Evolutionary conservation across 1,140 invertebrate genomes (phyloP).

Genomic region (Megalopta genalis): DNA sequence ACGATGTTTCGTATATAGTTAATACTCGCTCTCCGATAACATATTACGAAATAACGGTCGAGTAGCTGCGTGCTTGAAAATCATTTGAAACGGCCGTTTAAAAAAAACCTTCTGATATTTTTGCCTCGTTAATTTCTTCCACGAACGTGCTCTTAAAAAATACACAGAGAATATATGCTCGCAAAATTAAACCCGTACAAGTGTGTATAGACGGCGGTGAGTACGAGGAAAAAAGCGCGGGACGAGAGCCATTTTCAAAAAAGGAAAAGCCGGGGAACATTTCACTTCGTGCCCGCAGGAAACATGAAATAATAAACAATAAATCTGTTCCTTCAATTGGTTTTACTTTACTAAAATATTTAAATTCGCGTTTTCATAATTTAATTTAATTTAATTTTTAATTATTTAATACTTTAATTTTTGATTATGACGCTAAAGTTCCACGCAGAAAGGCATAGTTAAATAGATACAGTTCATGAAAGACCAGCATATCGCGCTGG

Average conservation of each 20-base stretch:
- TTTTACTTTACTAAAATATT: too few species aligned
- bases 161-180: constrained; percentile 40
- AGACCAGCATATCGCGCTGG: too few species aligned
- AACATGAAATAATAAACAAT: neutral
- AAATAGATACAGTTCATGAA: too few species aligned
- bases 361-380: too few species aligned
- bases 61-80: constrained; percentile 21
- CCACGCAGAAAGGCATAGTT: too few species aligned
- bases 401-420: too few species aligned
- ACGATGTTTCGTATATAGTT: neutral
- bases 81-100: constrained; percentile 18
- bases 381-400: too few species aligned
- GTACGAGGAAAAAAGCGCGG: constrained; percentile 2
- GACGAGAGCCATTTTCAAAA: constrained; percentile 6
- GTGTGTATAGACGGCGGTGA: neutral
- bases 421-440: too few species aligned
- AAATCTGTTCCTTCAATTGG: too few species aligned
- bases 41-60: constrained; percentile 26
- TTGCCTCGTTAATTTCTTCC: constrained; percentile 36
- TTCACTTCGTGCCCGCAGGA: neutral
- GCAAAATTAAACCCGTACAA: constrained; percentile 29
- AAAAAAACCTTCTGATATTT: constrained; percentile 34
- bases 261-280: neutral
- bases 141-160: constrained; percentile 20
- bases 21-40: constrained; percentile 23